These are phyloP conservation scores for Characodon lateralis DNA, from an alignment of 2,797 vertebrate genomes.

Conservation along the genomic window DNA sequence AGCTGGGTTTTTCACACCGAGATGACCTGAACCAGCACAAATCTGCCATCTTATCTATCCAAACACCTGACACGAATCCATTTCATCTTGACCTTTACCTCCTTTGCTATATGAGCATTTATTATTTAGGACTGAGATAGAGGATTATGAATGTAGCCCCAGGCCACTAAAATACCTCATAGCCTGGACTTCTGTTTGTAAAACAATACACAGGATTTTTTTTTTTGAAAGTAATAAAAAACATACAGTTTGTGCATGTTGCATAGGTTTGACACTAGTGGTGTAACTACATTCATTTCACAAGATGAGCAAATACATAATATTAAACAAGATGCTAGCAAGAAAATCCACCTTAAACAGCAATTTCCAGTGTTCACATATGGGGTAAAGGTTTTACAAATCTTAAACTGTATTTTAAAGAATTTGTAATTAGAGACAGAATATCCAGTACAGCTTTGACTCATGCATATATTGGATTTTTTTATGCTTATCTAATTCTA, in stretches of 20 bases:
- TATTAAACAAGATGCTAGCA: no score
- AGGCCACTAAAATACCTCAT: constrained; percentile 36
- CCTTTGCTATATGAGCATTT: constrained; percentile 43
- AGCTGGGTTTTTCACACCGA: constrained; percentile 44
- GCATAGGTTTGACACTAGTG: constrained; percentile 22
- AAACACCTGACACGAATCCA: constrained; percentile 12
- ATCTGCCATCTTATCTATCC: constrained; percentile 55
- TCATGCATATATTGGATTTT: not conserved
- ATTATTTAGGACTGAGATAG: constrained; percentile 52
- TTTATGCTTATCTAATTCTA: not conserved
- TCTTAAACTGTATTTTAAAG: not conserved
- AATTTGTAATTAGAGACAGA: no score
- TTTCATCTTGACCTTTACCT: constrained; percentile 26
- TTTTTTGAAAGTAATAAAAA: constrained; percentile 20
- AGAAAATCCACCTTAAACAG: not conserved
- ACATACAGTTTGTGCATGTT: constrained; percentile 4
- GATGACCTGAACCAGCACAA: constrained; percentile 48
- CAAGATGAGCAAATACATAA: not conserved
- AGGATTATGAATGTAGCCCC: constrained; percentile 27
- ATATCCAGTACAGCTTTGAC: not conserved
- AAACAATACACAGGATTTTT: not conserved
- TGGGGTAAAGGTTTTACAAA: not conserved
- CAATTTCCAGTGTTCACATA: not conserved
- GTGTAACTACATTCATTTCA: not conserved
- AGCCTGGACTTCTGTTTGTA: constrained; percentile 14